Evolutionary conservation across 2,113 vertebrate genomes (phyloP), one percentile per base, ranked within the genome.

Genomic region (Channa maculata): DNA sequence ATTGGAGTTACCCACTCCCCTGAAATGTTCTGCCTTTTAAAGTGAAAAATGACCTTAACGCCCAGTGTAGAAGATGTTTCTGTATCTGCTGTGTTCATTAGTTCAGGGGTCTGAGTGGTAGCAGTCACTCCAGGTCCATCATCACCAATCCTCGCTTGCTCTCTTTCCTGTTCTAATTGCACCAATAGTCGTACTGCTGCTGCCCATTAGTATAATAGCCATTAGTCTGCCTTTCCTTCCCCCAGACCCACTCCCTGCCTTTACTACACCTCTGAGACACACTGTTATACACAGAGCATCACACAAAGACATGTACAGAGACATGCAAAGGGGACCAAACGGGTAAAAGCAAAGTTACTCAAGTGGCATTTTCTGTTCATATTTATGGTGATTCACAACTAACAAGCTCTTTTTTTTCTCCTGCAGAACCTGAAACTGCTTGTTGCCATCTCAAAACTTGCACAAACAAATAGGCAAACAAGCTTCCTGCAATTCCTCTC

Each of bases 241-340:
- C 68, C 66, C 79, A 79, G 79, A 83, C 86, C 81, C 91, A 86
- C 84, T 86, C 89, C 82, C 79, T 75, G 77, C 37, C 84, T 92
- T 93, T 93, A 94, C 86, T 82, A 89, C 91, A 89, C 94, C 92
- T 91, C 91, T 67, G 93, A 93, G 93, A 94, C 90, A 54, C 81
- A 55, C 79, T 85, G 53, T 12, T 43, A 57, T 24, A 65, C n/a
- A 6, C 69, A 54, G 38, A 65, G 43, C 38, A 57, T 5, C 51
- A 67, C 75, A 46, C 57, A 59, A 24, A 64, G 13, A 68, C 50
- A 41, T 24, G 7, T 5, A 44, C 11, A 55, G 8, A 54, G 9
- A 1, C 24, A 24, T 14, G 14, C 54, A 60, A 34, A 39, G 12
- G 38, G 14, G 5, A 3, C 14, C 5, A 0, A 59, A 65, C 39